Base-by-base conservation (phyloP, 2,797 vertebrate species). In the Manis crassicaudata region DNA sequence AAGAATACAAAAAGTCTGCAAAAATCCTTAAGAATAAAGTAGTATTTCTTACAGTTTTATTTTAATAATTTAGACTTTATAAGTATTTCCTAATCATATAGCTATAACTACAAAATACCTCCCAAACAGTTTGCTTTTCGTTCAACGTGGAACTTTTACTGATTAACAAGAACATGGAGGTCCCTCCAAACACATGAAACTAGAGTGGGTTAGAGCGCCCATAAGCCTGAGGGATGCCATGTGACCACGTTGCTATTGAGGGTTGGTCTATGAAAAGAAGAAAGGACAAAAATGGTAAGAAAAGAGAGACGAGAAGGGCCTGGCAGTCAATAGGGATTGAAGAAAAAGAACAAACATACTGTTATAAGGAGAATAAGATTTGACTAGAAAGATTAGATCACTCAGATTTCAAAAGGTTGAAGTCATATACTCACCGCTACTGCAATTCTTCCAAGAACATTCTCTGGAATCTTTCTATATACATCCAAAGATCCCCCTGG, bases 401-500 rank as follows among this genome's bases (percentile, higher is more conserved):
- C 10, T 43, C 88, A 52, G 32, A 58, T 32, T 40, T 72, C 35
- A 25, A 0, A 80, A 88, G 50, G 79, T 20, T 4, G 52, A 83
- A 87, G 43, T 9, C 72, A 40, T 54, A 77, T 97, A 99, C 99
- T 99, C 98, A 99, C 99, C 27, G 99, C 99, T 92, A 99, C 99
- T 37, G 99, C 99, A 92, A 99, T 99, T 97, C 99, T 99, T 43
- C 99, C 99, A 1, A 99, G 98, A 4, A 99, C 99, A 0, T 99
- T 99, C 85, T 99, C 99, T 35, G 99, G 99, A 90, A 99, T 99
- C 97, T 98, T 99, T 97, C 99, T 99, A 97, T 99, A 99, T 92
- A 99, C 99, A 96, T 99, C 99, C 98, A 99, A 98, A 92, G 99
- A 99, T 65, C 99, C 99, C 76, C 99, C 99, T 99, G 98, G 75